Base-by-base conservation (phyloP, 1,140 invertebrate genomes). In the Aricia agestis region DNA sequence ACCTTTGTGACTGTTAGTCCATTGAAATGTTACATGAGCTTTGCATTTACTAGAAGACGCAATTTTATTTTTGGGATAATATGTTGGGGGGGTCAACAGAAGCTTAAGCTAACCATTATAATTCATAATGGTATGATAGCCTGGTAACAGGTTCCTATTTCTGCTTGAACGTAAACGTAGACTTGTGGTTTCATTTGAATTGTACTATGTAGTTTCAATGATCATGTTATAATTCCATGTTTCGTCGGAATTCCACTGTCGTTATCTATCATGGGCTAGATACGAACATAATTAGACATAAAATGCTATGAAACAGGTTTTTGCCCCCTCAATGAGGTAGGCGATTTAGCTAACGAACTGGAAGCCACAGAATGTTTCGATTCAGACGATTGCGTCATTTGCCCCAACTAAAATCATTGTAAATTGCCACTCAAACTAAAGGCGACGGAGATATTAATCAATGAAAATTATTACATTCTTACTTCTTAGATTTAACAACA, bases 401-500 rank as follows among this genome's bases (percentile, higher is more conserved):
- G 59, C 59, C 18, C 58, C 18, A 9, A 25, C 59, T 63, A 36
- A 75, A 75, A 79, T 72, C 70, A 73, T 69, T 42, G 61, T 67
- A 77, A 74, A 77, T 77, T 74, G 76, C 65, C 32, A 70, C 42
- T 77, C 69, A 69, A 70, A 67, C 25, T 68, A 19, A 63, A 19
- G 19, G 7, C 19, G 17, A 63, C 18, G 2, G 10, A 11, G 10
- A 63, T 63, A 59, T 59, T 59, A 6, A 59, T 19, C 59, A 63
- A 19, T 63, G 17, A 13, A 6, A 15, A 63, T 31, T 63, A 59
- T 36, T 36, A 36, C 36, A 36, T 36, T 36, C 1, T 5, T 36
- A 36, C 9, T 36, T 36, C 36, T 36, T 36, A 36, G 6, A 36
- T 36, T 36, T 36, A 7, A 36, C 6, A 36, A 36, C 9, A 36